Evolutionary conservation across 2,797 vertebrate genomes (phyloP), one percentile per base, ranked within the genome.

Genomic region (Varecia variegata): DNA sequence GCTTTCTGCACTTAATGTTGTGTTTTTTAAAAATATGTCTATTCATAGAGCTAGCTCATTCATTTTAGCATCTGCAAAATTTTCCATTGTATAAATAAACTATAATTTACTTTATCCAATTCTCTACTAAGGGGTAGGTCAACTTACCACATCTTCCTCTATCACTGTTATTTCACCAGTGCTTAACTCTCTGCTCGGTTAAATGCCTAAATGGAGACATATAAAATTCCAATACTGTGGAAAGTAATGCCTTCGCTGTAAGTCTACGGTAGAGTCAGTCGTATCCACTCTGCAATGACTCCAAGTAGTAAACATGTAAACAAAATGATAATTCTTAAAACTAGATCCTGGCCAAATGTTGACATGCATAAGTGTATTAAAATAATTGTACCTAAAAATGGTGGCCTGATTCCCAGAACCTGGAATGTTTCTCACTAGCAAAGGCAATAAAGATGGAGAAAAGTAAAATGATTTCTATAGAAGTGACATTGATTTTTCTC

Each of bases 301-400:
- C 56, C 68, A 96, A 74, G 35, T 68, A 84, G 40, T 85, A 58
- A 97, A 82, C 68, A 62, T 7, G 38, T 47, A 76, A 84, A 70
- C 45, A 83, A 94, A 93, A 90, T 40, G 27, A 84, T 38, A 52
- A 7, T 83, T 91, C 56, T 82, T 93, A 65, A 91, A 91, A 85
- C 71, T 14, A 84, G 62, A 82, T 62, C 45, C 10, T 86, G 25
- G 23, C 65, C 74, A 74, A 83, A 88, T 68, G 6, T 79, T 65
- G 65, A 32, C 68, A 45, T 50, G 12, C 8, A 43, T 56, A 88
- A 58, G 15, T 74, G 68, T 84, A 81, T 88, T 90, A 76, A 90
- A 96, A 88, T 90, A 76, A 86, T 52, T 68, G 12, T 45, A 68
- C 62, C 65, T 60, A 54, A 65, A 91, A 90, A 76, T 23, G 1